Percentiles rank a stretch among this genome's conserved stretches.
phyloP scores from a whole-genome alignment of 2,888 invertebrate genomes.

The Lithophane socia region DNA sequence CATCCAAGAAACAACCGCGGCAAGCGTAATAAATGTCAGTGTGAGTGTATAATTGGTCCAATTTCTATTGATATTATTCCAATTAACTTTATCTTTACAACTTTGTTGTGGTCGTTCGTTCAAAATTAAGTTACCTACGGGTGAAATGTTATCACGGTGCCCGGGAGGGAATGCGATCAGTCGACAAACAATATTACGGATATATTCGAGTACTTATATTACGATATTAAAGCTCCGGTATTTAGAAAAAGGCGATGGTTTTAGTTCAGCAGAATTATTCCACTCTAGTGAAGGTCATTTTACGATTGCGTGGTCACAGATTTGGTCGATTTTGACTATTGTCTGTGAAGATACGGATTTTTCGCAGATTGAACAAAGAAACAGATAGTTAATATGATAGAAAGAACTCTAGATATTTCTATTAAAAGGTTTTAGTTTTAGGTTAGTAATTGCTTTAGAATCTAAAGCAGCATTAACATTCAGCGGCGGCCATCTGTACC shows the following conservation, averaged over 20 bases:
- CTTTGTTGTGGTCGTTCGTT: conserved; percentile 48
- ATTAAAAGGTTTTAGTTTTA: no score
- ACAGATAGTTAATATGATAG: background rate
- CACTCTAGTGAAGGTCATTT: background rate
- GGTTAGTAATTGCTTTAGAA: no score
- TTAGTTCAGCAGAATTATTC: background rate
- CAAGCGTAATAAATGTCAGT: background rate
- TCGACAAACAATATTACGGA: conserved; percentile 38
- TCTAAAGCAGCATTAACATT: no score
- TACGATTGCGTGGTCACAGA: background rate
- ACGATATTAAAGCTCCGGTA: background rate
- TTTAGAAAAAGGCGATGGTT: background rate
- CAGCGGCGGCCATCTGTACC: no score
- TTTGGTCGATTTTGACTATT: background rate
- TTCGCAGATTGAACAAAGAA: background rate
- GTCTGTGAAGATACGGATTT: background rate
- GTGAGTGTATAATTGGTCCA: background rate
- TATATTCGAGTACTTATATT: conserved; percentile 8
- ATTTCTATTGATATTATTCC: conserved; percentile 48
- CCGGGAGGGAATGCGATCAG: conserved; percentile 34
- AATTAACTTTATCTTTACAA: conserved; percentile 55
- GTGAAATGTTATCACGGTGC: conserved; percentile 44
- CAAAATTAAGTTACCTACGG: conserved; percentile 55
- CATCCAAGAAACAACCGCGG: background rate
- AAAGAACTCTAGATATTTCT: no score